Percentiles rank a stretch among this genome's conserved stretches.
phyloP scores from a whole-genome alignment of 2,888 invertebrate species.

The Epirrhoe alternata region DNA sequence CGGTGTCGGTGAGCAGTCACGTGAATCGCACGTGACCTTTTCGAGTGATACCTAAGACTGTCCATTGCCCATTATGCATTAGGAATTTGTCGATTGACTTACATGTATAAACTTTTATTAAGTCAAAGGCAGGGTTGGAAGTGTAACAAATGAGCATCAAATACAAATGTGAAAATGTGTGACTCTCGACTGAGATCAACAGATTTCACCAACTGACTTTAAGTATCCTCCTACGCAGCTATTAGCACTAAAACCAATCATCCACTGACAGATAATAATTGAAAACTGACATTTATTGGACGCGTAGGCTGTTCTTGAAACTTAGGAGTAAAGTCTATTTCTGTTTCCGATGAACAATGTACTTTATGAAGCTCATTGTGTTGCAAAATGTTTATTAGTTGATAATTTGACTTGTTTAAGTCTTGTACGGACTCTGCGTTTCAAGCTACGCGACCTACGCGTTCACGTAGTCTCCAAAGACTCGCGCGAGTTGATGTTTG shows the following conservation, averaged over 20 bases:
- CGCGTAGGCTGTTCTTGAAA: constrained; percentile 32
- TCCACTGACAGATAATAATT: constrained; percentile 30
- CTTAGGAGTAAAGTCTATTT: constrained; percentile 3
- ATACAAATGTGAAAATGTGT: background rate
- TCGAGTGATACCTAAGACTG: too few species aligned
- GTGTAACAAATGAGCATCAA: background rate
- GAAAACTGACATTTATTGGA: constrained; percentile 33
- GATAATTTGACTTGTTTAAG: background rate
- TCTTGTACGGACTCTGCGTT: too few species aligned
- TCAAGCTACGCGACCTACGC: too few species aligned
- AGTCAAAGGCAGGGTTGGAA: too few species aligned
- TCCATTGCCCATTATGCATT: too few species aligned
- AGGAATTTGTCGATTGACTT: too few species aligned
- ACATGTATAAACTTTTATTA: too few species aligned
- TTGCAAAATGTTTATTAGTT: background rate
- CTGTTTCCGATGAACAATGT: constrained; percentile 8
- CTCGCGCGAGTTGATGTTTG: too few species aligned
- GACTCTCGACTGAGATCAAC: background rate
- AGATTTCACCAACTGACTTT: constrained; percentile 15
- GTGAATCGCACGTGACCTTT: too few species aligned
- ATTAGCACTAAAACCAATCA: constrained; percentile 32
- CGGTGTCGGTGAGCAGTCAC: too few species aligned
- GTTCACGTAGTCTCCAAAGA: too few species aligned
- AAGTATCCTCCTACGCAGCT: constrained; percentile 24
- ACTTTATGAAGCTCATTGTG: constrained; percentile 15